Conservation (phyloP, 2,113 vertebrate genomes). For the Pelvicachromis taeniatus region DNA sequence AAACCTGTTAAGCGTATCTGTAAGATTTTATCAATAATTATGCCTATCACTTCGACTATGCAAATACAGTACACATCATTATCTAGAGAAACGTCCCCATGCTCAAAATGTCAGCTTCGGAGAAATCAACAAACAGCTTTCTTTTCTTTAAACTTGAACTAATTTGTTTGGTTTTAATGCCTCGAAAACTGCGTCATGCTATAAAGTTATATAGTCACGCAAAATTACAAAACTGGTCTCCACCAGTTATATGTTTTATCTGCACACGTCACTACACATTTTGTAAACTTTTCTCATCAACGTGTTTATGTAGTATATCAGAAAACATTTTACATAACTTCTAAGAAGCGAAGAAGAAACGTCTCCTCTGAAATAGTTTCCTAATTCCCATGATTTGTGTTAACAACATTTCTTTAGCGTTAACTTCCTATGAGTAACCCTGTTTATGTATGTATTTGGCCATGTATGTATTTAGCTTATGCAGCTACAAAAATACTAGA, state of each 20-base stretch:
- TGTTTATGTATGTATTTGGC: not conserved
- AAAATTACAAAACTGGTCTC: not conserved
- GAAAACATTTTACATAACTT: not conserved
- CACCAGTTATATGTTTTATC: not conserved
- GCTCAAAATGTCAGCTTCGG: not conserved
- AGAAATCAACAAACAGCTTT: not conserved
- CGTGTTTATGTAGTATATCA: not conserved
- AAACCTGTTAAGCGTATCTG: not conserved
- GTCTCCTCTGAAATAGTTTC: not conserved
- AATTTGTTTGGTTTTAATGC: not conserved
- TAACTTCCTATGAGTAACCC: rapidly evolving
- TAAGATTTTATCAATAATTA: not conserved
- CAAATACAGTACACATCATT: not conserved
- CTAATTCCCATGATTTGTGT: not conserved
- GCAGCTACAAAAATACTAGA: not conserved
- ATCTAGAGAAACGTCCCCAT: not conserved
- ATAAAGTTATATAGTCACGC: not conserved
- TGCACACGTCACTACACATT: not conserved
- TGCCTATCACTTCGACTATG: not conserved
- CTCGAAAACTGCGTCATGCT: not conserved
- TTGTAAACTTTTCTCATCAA: not conserved
- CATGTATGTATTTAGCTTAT: not conserved
- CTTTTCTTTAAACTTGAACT: not conserved
- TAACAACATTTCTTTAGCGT: not conserved
- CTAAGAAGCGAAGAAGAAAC: no score